A percentile compares a stretch with the other conserved stretches of the same genome.
Evolutionary conservation across 92 coral and sea anemone species (phyloP).

Genomic region (Epizoanthus scotinus): DNA sequence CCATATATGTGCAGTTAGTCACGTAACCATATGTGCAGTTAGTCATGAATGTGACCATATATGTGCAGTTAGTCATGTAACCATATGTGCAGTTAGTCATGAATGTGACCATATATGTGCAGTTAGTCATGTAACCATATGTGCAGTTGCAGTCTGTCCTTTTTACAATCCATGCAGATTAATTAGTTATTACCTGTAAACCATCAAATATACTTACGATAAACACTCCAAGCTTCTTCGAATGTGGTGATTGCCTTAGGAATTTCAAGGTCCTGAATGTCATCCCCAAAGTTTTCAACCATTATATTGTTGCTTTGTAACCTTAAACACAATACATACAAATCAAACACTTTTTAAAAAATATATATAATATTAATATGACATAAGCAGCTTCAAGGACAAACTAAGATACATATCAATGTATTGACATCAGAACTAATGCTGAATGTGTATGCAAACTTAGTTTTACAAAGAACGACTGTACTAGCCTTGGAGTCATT

Average conservation of each 20-base stretch:
- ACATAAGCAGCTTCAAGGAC: background rate
- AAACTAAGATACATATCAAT: background rate
- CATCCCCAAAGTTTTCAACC: constrained; percentile 95
- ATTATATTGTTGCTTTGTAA: constrained; percentile 74
- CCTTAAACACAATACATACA: constrained; percentile 35
- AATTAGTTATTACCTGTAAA: background rate
- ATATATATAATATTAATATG: too few species aligned
- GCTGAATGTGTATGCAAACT: too few species aligned
- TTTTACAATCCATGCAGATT: background rate
- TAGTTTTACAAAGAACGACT: too few species aligned
- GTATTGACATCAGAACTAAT: too few species aligned
- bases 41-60: too few species aligned
- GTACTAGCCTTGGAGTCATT: background rate
- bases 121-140: too few species aligned
- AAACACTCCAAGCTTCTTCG: constrained; percentile 79
- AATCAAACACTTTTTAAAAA: background rate
- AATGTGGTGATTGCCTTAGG: constrained; percentile 91
- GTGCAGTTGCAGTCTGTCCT: too few species aligned
- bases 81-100: too few species aligned
- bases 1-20: too few species aligned
- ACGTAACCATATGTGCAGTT: too few species aligned
- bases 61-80: too few species aligned
- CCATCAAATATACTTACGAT: constrained; percentile 65
- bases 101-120: too few species aligned
- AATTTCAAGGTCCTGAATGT: constrained; percentile 71